Base-by-base conservation (phyloP, 2,797 vertebrate genomes). In the Brachyalestes nurse region DNA sequence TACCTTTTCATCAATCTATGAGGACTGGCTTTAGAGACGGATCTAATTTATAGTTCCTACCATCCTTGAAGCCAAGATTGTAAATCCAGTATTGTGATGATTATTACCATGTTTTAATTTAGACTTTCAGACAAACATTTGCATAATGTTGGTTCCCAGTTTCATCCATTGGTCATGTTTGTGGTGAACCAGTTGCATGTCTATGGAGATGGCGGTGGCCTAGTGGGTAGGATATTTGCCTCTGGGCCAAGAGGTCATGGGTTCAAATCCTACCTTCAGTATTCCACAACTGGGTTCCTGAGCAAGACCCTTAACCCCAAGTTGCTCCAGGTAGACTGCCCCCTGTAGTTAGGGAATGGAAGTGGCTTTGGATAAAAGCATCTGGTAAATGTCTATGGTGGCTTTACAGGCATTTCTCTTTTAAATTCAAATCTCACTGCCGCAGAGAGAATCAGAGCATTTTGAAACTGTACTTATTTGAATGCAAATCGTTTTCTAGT, bases 1-100 rank as follows among this genome's bases (percentile, higher is more conserved):
- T 90, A 87, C 87, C 89, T 89, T 92, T 90, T 92, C 85, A 89
- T 90, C 90, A 86, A 86, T 73, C 84, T 79, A 67, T 12, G 8
- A 77, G 79, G 82, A 83, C 77, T 85, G 64, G 9, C 57, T 51
- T 60, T 85, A 69, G 90, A 90, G 72, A 92, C 89, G 90, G 86
- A 88, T 90, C 84, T 87, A 89, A 90, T 34, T 34, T 34, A 34
- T 91, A 83, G 75, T 61, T 84, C 72, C 73, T 57, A 73, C 58
- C 67, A 64, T 80, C 62, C 16, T 0, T 80, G 58, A 80, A 72
- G 34, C 23, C 67, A 61, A 58, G 74, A 78, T 82, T 84, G 62
- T 34, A 57, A 79, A 62, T 75, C 38, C 40, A 51, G 72, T 65
- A 45, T 78, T 75, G 82, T 83, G 74, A 61, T 74, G 79, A 79